A percentile compares a stretch with the other conserved stretches of the same genome.
phyloP scores from a whole-genome alignment of 2,888 invertebrate genomes.

The Caenorhabditis panamensis region DNA sequence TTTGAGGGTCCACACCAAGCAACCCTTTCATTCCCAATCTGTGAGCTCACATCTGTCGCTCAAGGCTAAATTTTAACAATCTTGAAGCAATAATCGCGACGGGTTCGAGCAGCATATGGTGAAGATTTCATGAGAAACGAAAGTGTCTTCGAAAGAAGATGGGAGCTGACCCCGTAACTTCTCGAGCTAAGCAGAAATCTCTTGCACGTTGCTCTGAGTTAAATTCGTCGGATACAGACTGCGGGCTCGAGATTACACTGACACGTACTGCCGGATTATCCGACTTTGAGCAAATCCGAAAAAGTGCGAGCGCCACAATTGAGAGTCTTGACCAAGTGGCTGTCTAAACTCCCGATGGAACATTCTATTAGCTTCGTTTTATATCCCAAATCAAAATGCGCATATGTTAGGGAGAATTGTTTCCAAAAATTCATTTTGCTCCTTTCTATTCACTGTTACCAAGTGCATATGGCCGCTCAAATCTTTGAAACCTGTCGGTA shows the following conservation, averaged over 20 bases:
- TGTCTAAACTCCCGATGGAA: not conserved
- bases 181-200: not conserved
- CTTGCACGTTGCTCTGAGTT: not conserved
- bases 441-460: no score
- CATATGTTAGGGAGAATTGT: not conserved
- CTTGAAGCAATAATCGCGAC: conserved; percentile 28
- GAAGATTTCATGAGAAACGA: conserved; percentile 26
- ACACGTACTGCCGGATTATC: conserved; percentile 11
- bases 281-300: conserved; percentile 22
- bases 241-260: not conserved
- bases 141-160: not conserved
- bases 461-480: no score
- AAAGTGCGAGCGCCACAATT: conserved; percentile 12
- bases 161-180: not conserved
- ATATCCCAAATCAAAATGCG: not conserved
- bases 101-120: conserved; percentile 26
- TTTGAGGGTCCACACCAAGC: conserved; percentile 5
- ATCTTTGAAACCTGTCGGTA: no score
- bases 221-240: no score
- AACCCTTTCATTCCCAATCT: not conserved
- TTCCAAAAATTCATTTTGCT: not conserved
- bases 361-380: conserved; percentile 29
- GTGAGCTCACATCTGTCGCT: conserved; percentile 15
- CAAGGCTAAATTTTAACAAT: not conserved
- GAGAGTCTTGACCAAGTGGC: conserved; percentile 5